Percentiles rank a stretch among this genome's conserved stretches.
phyloP scores from a whole-genome alignment of 2,888 invertebrate species.

The Papilio demoleus region DNA sequence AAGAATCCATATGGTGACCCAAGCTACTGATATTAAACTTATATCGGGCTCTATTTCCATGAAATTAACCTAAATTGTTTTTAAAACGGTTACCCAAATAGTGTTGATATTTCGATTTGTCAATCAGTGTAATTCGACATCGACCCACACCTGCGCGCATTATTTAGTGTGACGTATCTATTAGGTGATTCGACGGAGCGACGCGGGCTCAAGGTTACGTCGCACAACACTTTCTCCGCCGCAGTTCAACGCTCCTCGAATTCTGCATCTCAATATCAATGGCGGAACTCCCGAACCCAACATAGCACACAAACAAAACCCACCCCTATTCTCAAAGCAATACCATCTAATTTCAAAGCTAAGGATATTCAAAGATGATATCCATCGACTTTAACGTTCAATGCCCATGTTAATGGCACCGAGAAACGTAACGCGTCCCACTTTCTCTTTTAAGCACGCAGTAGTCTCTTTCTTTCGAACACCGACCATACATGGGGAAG shows the following conservation, averaged over 20 bases:
- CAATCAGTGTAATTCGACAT: constrained; percentile 34
- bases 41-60: background rate
- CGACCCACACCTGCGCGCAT: constrained; percentile 50
- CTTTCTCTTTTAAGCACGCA: constrained; percentile 81
- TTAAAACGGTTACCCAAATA: background rate
- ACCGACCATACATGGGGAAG: constrained; percentile 56
- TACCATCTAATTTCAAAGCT: constrained; percentile 45
- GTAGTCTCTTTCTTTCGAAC: constrained; percentile 70
- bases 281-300: constrained; percentile 54
- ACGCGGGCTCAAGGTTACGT: constrained; percentile 79
- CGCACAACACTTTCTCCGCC: constrained; percentile 78
- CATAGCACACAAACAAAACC: constrained; percentile 49
- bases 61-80: constrained; percentile 5
- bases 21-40: background rate
- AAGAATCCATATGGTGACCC: background rate
- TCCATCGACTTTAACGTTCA: constrained; percentile 78
- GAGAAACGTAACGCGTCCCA: constrained; percentile 83
- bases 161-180: constrained; percentile 69
- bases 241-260: constrained; percentile 82
- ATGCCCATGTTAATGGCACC: constrained; percentile 80
- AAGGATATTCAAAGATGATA: constrained; percentile 58
- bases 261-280: constrained; percentile 67
- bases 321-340: constrained; percentile 42
- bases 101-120: constrained; percentile 6
- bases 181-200: constrained; percentile 71